Conservation (phyloP, 1,140 invertebrate species). For the Psix sp. region DNA sequence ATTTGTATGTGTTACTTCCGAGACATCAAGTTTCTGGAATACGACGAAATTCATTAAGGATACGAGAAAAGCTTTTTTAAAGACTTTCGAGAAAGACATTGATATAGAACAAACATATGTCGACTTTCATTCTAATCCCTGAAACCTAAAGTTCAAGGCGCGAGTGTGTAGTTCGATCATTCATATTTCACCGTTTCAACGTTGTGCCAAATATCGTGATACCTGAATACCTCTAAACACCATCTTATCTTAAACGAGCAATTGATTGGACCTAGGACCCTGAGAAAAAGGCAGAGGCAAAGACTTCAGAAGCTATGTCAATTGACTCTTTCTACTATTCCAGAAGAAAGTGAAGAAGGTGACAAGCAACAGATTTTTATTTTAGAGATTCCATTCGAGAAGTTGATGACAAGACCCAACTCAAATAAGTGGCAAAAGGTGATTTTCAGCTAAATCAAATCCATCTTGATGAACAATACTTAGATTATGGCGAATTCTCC, state of each 20-base stretch:
- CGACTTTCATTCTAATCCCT: background rate
- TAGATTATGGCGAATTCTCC: background rate
- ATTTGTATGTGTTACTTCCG: conserved; percentile 19
- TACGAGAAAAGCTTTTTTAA: background rate
- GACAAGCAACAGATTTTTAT: background rate
- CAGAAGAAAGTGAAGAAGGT: background rate
- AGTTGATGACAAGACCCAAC: background rate
- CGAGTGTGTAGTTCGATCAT: too few relatives aligned
- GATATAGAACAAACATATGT: background rate
- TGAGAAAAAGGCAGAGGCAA: background rate
- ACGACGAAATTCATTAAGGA: conserved; percentile 20
- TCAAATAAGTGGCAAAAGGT: background rate
- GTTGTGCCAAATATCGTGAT: too few relatives aligned
- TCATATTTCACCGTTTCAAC: too few relatives aligned
- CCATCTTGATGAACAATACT: conserved; percentile 5
- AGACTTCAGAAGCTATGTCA: background rate
- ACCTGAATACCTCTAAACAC: too few relatives aligned
- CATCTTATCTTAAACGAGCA: too few relatives aligned
- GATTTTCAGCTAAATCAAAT: conserved; percentile 3
- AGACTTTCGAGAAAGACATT: background rate
- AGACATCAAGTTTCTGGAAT: conserved; percentile 15
- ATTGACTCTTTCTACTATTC: background rate
- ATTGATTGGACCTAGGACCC: too few relatives aligned
- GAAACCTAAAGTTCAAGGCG: too few relatives aligned
- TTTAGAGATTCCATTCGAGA: background rate